Percentiles rank a stretch among this genome's conserved stretches.
phyloP scores from a whole-genome alignment of 2,888 invertebrate species.

The Pyrochroa serraticornis region DNA sequence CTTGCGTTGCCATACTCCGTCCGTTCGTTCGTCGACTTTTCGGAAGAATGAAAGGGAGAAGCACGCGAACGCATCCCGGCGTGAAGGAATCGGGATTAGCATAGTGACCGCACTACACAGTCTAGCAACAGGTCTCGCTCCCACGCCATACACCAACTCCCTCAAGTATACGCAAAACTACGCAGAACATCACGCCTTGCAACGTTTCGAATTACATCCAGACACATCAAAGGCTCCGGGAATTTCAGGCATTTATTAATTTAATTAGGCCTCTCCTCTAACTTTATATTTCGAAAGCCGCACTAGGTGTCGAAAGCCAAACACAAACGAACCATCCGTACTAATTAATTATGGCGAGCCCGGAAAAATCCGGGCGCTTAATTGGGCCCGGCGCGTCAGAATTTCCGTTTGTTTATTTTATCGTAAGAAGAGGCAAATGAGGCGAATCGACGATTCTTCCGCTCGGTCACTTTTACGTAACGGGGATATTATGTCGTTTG shows the following conservation, averaged over 20 bases:
- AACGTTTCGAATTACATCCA: not conserved
- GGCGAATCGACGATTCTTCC: slow-evolving; percentile 29
- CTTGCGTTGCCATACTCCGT: no score
- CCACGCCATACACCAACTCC: slow-evolving; percentile 11
- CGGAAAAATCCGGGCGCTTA: no score
- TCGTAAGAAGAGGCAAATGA: slow-evolving; percentile 22
- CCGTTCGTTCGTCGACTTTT: slow-evolving; percentile 1
- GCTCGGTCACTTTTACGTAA: slow-evolving; percentile 32
- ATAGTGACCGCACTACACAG: slow-evolving; percentile 36
- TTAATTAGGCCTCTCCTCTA: slow-evolving; percentile 3
- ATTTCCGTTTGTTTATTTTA: slow-evolving; percentile 4
- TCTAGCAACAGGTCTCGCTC: slow-evolving; percentile 33
- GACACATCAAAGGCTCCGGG: slow-evolving; percentile 10
- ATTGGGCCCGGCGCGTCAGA: no score
- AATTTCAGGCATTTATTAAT: slow-evolving; percentile 17
- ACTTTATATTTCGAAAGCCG: slow-evolving; percentile 10
- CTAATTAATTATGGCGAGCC: no score
- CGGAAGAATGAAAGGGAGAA: slow-evolving; percentile 6
- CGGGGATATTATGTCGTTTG: slow-evolving; percentile 35
- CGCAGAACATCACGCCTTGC: not conserved
- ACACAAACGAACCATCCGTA: no score
- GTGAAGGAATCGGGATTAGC: slow-evolving; percentile 35
- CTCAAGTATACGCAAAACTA: slow-evolving; percentile 4
- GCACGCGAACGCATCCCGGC: slow-evolving; percentile 26
- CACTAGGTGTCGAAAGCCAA: slow-evolving; percentile 10